Evolutionary conservation across 2,113 vertebrate genomes (phyloP), one percentile per base, ranked within the genome.

Genomic region (Salvelinus alpinus): DNA sequence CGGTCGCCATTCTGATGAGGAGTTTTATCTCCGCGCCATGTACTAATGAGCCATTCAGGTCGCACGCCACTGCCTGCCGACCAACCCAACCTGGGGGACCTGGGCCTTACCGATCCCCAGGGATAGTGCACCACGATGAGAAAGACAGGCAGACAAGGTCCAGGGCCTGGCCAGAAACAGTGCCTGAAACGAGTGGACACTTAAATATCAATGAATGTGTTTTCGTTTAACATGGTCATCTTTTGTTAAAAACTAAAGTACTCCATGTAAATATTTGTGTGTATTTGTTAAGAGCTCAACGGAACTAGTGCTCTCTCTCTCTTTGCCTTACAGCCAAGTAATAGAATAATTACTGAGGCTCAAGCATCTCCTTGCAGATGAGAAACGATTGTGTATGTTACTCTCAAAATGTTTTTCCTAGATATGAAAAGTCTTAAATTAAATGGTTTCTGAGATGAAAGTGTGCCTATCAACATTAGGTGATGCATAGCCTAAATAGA

Each of bases 21-120:
- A 78, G 78, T 66, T 85, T 91, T 91, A 92, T 93, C 90, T 90
- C 65, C 38, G 80, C 76, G 70, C 72, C 79, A 44, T 44, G 38
- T 48, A 22, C 90, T 93, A 94, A 93, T 93, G 90, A 93, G 88
- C 85, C 91, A 77, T 90, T 90, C 81, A 81, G 84, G 29, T 65
- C 83, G 80, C 84, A 77, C 75, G 81, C 77, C 71, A 80, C 82
- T 9, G 73, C 74, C 71, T 38, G 80, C 78, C 65, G 74, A 78
- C 81, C 27, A 13, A 73, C 77, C 48, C 69, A 59, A 74, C 38
- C 75, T 14, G 38, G 24, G 38, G 76, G 51, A 4, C 2, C 68
- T 47, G 62, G 75, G 78, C 27, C 29, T 57, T 7, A 54, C 1
- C 62, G 57, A 60, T 70, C 69, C 48, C 73, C 24, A 74, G 66